phyloP scores from a whole-genome alignment of 2,888 invertebrate species.

The Augiades crinisus region DNA sequence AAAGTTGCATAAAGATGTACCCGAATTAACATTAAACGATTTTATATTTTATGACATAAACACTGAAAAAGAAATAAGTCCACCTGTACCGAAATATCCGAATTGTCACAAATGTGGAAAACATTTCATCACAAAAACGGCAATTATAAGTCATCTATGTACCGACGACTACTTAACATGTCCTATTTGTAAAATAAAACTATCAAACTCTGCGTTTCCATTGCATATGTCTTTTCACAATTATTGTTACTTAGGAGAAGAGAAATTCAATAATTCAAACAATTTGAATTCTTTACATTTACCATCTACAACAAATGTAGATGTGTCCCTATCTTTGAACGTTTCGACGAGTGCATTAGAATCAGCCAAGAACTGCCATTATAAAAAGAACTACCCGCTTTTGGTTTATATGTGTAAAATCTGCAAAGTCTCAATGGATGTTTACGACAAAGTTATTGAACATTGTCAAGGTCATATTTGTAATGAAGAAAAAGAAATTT shows the following conservation, averaged over 20 bases:
- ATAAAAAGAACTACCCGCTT: neutral
- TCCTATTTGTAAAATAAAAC: slow-evolving; percentile 48
- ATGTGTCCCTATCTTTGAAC: neutral
- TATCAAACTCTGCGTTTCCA: slow-evolving; percentile 49
- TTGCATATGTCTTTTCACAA: slow-evolving; percentile 58
- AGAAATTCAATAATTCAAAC: neutral
- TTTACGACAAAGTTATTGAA: slow-evolving; percentile 55
- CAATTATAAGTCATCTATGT: slow-evolving; percentile 46
- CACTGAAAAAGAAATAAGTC: slow-evolving; percentile 43
- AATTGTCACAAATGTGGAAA: slow-evolving; percentile 51
- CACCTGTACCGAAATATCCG: slow-evolving; percentile 56
- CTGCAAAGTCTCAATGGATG: slow-evolving; percentile 47
- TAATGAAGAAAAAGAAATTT: slow-evolving; percentile 28
- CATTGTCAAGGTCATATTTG: slow-evolving; percentile 60
- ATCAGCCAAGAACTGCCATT: neutral
- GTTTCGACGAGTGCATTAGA: neutral
- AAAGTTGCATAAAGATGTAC: slow-evolving; percentile 42
- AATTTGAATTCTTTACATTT: no score
- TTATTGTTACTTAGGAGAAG: no score
- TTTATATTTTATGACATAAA: slow-evolving; percentile 53
- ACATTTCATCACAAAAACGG: slow-evolving; percentile 47
- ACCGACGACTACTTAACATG: slow-evolving; percentile 45
- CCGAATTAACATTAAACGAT: slow-evolving; percentile 46
- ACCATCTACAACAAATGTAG: no score
- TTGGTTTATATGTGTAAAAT: slow-evolving; percentile 47